Base-by-base conservation (phyloP, 2,113 vertebrate species). In the Pachypanchax playfairii region DNA sequence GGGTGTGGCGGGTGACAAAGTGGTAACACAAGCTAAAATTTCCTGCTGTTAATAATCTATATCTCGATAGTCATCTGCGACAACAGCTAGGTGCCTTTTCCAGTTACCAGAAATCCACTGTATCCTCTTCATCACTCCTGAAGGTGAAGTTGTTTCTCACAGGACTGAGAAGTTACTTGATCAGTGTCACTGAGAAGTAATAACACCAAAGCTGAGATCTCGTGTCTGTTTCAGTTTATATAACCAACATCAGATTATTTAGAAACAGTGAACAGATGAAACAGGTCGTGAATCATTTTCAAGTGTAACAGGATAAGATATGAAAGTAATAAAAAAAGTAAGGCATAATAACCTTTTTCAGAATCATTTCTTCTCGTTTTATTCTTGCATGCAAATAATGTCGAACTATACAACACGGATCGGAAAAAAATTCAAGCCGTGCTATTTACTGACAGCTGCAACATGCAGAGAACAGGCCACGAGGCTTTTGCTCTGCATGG, bases 391-490 rank as follows among this genome's bases (percentile, higher is more conserved):
- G 25, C 7, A 11, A 62, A 48, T 72, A 50, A 12, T 62, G 51
- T 56, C 38, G 44, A 28, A 63, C 50, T 62, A 50, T 39, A 44
- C 77, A 25, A 21, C 42, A 35, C 13, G 33, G 10, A 35, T 13
- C 4, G 10, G 11, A 25, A 72, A 52, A 66, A 83, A 81, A 88
- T 81, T 36, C 51, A 39, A 71, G 46, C 67, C 60, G 83, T 87
- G 86, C 72, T 70, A 83, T 83, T 87, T 84, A 87, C 28, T 49
- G 48, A 76, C 88, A 85, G 77, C 82, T 88, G 88, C 71, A 70
- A 52, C 46, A 70, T 68, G 54, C 47, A 39, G 61, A 55, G 70
- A 54, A 55, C n/a, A 43, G 65, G 9, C 72, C 42, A 46, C 35
- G 11, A 47, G 28, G 49, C 35, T 50, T 55, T 48, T 15, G n/a